Percentiles rank a stretch among this genome's conserved stretches.
Evolutionary conservation across 2,888 invertebrate genomes (phyloP).

Genomic region (Aethes cnicana): DNA sequence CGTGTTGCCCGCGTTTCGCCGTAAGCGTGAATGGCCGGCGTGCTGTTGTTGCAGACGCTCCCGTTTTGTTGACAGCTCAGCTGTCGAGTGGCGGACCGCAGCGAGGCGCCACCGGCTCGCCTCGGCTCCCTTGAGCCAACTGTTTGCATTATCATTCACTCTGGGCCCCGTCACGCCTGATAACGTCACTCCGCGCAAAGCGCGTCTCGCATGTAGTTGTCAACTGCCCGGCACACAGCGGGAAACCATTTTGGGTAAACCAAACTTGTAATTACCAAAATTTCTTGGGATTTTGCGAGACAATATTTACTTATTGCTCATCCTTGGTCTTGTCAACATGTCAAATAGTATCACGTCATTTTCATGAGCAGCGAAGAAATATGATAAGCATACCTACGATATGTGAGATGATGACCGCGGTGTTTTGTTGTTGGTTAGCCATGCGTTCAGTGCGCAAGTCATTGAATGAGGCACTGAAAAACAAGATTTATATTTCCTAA

Average conservation of each 20-base stretch:
- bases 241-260: not conserved
- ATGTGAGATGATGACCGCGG: constrained; percentile 11
- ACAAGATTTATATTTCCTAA: not conserved
- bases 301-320: not conserved
- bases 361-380: constrained; percentile 9
- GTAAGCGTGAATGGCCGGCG: constrained; percentile 64
- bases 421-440: constrained; percentile 1
- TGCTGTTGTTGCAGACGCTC: constrained; percentile 48
- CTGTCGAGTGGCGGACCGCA: constrained; percentile 54
- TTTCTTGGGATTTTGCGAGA: constrained; percentile 2
- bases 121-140: constrained; percentile 32
- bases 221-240: not conserved
- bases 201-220: not conserved
- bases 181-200: constrained; percentile 53
- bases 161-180: constrained; percentile 52
- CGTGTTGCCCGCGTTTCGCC: constrained; percentile 70
- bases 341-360: not conserved
- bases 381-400: constrained; percentile 5
- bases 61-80: constrained; percentile 70
- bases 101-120: constrained; percentile 48
- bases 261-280: not conserved
- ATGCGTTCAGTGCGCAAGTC: constrained; percentile 17
- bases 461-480: constrained; percentile 15
- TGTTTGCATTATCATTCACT: constrained; percentile 64
- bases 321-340: constrained; percentile 2